Conservation (phyloP, 2,888 invertebrate species). For the Drosophila heteroneura region DNA sequence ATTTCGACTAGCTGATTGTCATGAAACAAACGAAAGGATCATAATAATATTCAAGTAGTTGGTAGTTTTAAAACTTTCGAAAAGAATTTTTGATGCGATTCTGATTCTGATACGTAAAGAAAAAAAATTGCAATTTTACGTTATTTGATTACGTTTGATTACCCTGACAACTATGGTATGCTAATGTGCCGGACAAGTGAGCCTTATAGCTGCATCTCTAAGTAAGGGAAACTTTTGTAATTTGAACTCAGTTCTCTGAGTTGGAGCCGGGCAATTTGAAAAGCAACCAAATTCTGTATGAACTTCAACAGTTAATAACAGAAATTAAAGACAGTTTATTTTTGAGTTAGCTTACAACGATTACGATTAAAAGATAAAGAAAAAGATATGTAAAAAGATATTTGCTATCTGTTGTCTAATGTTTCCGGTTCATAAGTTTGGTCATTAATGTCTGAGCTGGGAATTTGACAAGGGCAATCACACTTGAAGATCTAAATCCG, state of each 20-base stretch:
- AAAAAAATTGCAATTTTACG: not conserved
- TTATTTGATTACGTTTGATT: not conserved
- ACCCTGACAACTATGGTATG: no score
- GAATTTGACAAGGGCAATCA: constrained; percentile 7
- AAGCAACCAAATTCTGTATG: not conserved
- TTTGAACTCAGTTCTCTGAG: not conserved
- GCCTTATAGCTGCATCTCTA: not conserved
- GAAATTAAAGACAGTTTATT: not conserved
- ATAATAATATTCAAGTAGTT: not conserved
- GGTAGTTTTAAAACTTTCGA: not conserved
- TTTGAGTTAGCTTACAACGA: not conserved
- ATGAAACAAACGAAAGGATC: not conserved
- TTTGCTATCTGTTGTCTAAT: not conserved
- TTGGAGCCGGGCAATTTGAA: not conserved
- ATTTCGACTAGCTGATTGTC: not conserved
- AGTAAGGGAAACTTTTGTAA: not conserved
- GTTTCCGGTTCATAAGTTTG: not conserved
- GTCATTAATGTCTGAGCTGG: not conserved
- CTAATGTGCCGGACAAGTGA: not conserved
- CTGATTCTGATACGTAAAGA: not conserved
- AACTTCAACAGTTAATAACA: not conserved
- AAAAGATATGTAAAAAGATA: not conserved
- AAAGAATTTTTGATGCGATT: not conserved
- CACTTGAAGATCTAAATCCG: constrained; percentile 5
- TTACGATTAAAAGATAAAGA: not conserved